Evolutionary conservation across 2,113 vertebrate species (phyloP), one percentile per base, ranked within the genome.

Genomic region (Struthidea cinerea): DNA sequence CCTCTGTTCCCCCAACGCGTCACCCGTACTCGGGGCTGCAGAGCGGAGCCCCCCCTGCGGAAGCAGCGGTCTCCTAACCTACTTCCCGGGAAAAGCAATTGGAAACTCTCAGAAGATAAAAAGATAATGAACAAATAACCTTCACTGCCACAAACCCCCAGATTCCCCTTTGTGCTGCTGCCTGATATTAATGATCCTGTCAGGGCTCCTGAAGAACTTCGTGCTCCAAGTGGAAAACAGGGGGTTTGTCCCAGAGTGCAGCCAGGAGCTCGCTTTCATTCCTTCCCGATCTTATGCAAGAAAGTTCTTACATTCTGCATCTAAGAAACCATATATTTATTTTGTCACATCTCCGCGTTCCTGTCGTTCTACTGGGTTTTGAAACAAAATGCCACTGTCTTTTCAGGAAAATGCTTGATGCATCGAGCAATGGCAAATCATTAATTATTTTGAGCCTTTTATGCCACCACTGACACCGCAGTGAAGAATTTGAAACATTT

Each of bases 81-180:
- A 75, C 9, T 87, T 91, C 89, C 74, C 42, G 1, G 84, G 32
- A 68, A 59, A n/a, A 52, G 89, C 84, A 44, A 79, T 6, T 56
- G 94, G 81, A 20, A 93, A 74, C 87, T 83, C 88, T 77, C 46
- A 1, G 78, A 42, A 94, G 93, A 91, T 57, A 50, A 89, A 87
- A 77, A 69, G 91, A 61, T 85, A 85, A 91, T 47, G 90, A 97
- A 88, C 84, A 83, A 93, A 79, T 80, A 91, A 95, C 91, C 95
- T 95, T 88, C 89, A 26, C 65, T 11, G 30, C 81, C 44, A 65
- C 93, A 77, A 65, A 82, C 11, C 50, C 77, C 67, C 27, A 12
- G 78, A 69, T 18, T 91, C 73, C 87, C 81, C 82, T 95, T 80
- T 50, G 84, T 59, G 79, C 9, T 61, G 93, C 64, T 74, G 89